Percentiles rank a stretch among this genome's conserved stretches.
Evolutionary conservation across 1,140 invertebrate species (phyloP).

Genomic region (Lineus longissimus): DNA sequence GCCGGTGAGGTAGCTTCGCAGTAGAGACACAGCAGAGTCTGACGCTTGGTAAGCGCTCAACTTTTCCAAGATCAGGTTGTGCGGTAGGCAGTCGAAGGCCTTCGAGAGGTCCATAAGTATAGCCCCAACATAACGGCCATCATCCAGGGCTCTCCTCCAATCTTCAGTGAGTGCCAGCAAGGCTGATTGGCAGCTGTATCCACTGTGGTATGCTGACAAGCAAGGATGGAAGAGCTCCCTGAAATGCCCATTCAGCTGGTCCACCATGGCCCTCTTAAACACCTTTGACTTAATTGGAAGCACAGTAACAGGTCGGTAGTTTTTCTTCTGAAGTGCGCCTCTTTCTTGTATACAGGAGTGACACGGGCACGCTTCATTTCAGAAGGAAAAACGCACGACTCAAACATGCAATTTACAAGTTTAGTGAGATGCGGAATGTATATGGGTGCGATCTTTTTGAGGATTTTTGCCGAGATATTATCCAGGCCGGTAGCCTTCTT

Average conservation of each 20-base stretch:
- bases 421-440: background rate
- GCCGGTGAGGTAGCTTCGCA: background rate
- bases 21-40: background rate
- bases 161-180: conserved; percentile 6
- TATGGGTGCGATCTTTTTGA: background rate
- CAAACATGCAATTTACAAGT: conserved; percentile 6
- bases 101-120: conserved; percentile 10
- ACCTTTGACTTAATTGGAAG: conserved; percentile 2
- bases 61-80: conserved; percentile 9
- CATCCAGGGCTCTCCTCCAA: conserved; percentile 8
- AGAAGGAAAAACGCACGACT: conserved; percentile 1
- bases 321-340: conserved; percentile 8
- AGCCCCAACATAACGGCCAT: background rate
- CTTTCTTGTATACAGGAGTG: conserved; percentile 10
- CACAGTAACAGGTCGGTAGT: conserved; percentile 9
- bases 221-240: background rate
- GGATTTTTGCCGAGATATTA: conserved; percentile 4
- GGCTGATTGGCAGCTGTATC: background rate
- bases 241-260: background rate
- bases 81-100: conserved; percentile 15
- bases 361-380: conserved; percentile 4
- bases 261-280: background rate
- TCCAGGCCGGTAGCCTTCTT: conserved; percentile 7
- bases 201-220: background rate
- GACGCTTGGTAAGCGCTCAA: conserved; percentile 4